Evolutionary conservation across 2,888 invertebrate genomes (phyloP), one percentile per base, ranked within the genome.

Genomic region (Pogonocherus hispidulus): DNA sequence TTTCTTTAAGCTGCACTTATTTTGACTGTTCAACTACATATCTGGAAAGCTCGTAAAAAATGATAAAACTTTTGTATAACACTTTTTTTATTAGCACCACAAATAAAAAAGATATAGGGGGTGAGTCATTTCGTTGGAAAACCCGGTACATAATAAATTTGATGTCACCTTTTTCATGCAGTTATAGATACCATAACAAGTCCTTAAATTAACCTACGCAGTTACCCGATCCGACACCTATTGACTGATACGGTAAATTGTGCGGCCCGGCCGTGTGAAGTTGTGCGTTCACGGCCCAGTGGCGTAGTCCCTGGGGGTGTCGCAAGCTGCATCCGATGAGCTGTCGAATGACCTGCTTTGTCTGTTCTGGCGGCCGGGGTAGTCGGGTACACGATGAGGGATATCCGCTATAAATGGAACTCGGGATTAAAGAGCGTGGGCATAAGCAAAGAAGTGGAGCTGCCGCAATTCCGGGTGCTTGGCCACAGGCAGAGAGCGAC

Each of bases 381-480:
- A 96, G 96, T 96, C 93, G 96, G 96, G 91, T 96, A 96, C 93
- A 96, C 96, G 90, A 96, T 95, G 95, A 93, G 93, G 91, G 96
- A 96, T 92, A 96, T 96, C 91, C 93, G 94, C 88, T 97, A 97
- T 92, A 94, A 93, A 90, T 97, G 97, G 97, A 93, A 93, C 90
- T 92, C 94, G 89, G 96, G 95, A 86, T 90, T 91, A 87, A 92
- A 92, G 88, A 95, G 96, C 89, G 96, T 97, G 89, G 95, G 95
- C 88, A 95, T 97, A 90, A 94, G 94, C 91, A 93, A 91, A 88
- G 95, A 96, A 89, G 95, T 97, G 89, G 94, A 96, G 90, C 92
- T 97, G 87, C 97, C 97, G 84, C 97, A 97, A 90, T 97, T 97
- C 91, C 93, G 95, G 88, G 96, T 97, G 87, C 93, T 97, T 88